Evolutionary conservation across 2,888 invertebrate species (phyloP).

Genomic region (Pollenia labialis): DNA sequence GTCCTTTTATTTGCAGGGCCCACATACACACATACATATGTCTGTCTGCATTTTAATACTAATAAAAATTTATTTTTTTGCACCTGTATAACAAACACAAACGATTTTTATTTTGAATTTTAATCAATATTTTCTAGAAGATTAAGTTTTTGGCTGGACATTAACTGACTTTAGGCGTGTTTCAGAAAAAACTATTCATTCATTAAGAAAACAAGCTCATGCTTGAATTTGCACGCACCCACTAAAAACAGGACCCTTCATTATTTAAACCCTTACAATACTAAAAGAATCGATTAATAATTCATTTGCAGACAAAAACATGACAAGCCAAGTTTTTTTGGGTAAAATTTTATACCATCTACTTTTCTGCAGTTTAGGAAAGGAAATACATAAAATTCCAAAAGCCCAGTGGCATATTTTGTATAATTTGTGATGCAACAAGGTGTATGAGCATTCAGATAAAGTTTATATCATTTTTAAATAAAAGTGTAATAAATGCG

Average conservation of each 20-base stretch:
- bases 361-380: background rate
- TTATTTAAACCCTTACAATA: background rate
- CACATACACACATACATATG: background rate
- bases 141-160: conserved; percentile 11
- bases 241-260: conserved; percentile 36
- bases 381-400: conserved; percentile 8
- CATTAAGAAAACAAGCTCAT: conserved; percentile 48
- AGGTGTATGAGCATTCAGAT: conserved; percentile 63
- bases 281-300: conserved; percentile 59
- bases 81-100: conserved; percentile 42
- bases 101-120: background rate
- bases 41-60: conserved; percentile 13
- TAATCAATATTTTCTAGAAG: conserved; percentile 16
- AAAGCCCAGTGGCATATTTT: conserved; percentile 68
- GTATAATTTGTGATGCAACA: conserved; percentile 16
- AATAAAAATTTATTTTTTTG: conserved; percentile 36
- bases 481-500: conserved; percentile 36
- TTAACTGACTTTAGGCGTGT: conserved; percentile 14
- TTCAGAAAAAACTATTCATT: conserved; percentile 22
- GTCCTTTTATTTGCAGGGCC: too few relatives aligned
- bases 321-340: conserved; percentile 19
- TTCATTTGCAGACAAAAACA: conserved; percentile 61
- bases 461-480: conserved; percentile 58
- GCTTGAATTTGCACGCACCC: conserved; percentile 37
- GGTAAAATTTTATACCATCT: too few relatives aligned